Evolutionary conservation across 2,113 vertebrate species (phyloP).

Genomic region (Phainopepla nitens): DNA sequence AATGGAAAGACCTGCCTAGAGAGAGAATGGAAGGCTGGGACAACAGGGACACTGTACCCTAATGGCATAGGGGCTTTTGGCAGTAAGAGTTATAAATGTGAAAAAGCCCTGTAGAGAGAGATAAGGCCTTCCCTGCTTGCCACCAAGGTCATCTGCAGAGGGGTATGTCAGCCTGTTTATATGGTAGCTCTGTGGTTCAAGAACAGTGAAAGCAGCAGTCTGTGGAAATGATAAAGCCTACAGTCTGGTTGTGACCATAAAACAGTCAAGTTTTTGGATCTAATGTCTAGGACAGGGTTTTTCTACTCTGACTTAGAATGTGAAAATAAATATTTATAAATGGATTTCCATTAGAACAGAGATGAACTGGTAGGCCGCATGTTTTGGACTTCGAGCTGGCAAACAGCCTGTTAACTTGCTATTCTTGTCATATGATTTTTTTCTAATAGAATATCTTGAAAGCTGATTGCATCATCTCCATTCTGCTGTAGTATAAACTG

Average conservation of each 20-base stretch:
- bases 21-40: rapidly evolving
- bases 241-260: background rate
- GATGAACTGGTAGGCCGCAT: background rate
- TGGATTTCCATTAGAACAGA: background rate
- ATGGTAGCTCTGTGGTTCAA: background rate
- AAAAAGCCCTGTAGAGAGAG: background rate
- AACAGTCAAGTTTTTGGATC: background rate
- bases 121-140: background rate
- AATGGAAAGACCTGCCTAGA: background rate
- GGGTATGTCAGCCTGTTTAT: background rate
- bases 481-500: background rate
- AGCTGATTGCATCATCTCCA: background rate
- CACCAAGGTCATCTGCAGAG: background rate
- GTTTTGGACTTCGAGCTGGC: background rate
- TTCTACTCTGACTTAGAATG: background rate
- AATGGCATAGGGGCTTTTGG: background rate
- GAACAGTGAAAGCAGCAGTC: background rate
- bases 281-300: background rate
- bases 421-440: background rate
- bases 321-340: constrained; percentile 32
- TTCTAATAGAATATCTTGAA: background rate
- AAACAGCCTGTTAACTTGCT: background rate
- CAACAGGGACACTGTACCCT: rapidly evolving
- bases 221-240: background rate
- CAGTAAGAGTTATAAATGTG: background rate